Evolutionary conservation across 2,888 invertebrate genomes (phyloP).

Genomic region (Molorchus minor): DNA sequence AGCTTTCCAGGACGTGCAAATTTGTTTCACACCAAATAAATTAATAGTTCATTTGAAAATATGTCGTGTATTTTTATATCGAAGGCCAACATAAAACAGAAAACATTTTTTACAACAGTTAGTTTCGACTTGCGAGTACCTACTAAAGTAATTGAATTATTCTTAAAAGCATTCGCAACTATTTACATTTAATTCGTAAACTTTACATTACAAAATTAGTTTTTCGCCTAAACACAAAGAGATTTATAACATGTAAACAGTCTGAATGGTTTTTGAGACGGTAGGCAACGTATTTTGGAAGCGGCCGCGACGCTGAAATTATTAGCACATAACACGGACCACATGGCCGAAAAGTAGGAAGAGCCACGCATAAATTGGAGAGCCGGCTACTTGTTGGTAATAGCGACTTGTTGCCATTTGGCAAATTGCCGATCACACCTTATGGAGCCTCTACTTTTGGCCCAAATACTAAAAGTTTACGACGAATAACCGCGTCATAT

Average conservation of each 20-base stretch:
- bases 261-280: conserved; percentile 7
- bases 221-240: not conserved
- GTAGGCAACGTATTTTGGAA: conserved; percentile 7
- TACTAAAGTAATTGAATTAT: no score
- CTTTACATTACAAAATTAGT: not conserved
- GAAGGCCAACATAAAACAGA: no score
- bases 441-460: conserved; percentile 53
- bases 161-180: not conserved
- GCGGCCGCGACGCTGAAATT: conserved; percentile 18
- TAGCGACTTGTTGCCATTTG: conserved; percentile 60
- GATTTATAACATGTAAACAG: conserved; percentile 10
- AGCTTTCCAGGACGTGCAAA: no score
- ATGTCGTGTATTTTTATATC: no score
- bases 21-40: no score
- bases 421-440: conserved; percentile 60
- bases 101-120: no score
- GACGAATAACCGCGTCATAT: conserved; percentile 33
- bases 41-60: no score
- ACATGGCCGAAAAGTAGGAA: conserved; percentile 43
- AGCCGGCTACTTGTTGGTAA: conserved; percentile 52
- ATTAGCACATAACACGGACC: conserved; percentile 34
- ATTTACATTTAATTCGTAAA: not conserved
- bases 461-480: conserved; percentile 39
- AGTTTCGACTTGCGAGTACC: no score
- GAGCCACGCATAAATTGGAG: conserved; percentile 36